Percentiles rank a stretch among this genome's conserved stretches.
Conservation (phyloP, 2,888 invertebrate genomes). For the Bursaphelenchus okinawaensis region DNA sequence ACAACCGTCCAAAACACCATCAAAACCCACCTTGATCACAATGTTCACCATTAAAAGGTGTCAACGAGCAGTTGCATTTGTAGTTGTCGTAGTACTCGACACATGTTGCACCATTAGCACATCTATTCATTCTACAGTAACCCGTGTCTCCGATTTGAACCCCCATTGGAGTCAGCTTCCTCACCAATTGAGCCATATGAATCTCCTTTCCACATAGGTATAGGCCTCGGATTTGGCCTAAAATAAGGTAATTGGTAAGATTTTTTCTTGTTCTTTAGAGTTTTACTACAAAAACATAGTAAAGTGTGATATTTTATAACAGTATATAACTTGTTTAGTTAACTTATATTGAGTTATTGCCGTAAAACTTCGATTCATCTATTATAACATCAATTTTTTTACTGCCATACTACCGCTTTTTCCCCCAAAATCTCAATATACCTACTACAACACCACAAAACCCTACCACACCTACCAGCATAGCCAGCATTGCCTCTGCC, state of each 20-base stretch:
- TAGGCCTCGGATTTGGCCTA: slow-evolving; percentile 40
- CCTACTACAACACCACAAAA: no score
- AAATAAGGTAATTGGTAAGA: no score
- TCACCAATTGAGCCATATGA: slow-evolving; percentile 33
- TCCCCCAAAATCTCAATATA: no score
- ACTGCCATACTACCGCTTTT: no score
- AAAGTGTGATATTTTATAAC: background rate
- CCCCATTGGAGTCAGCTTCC: slow-evolving; percentile 36
- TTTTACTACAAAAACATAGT: no score
- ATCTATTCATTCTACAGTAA: slow-evolving; percentile 40
- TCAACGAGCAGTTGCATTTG: slow-evolving; percentile 49
- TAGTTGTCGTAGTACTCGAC: slow-evolving; percentile 52
- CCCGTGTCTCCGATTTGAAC: slow-evolving; percentile 42
- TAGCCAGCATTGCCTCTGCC: slow-evolving; percentile 44
- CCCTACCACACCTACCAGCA: slow-evolving; percentile 45
- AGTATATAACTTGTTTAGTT: no score
- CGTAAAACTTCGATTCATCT: no score
- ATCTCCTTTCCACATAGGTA: slow-evolving; percentile 49
- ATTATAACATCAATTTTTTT: no score
- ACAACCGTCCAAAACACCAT: background rate
- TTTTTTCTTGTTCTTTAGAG: no score
- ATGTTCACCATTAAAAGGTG: slow-evolving; percentile 50
- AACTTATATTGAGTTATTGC: no score
- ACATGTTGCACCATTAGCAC: slow-evolving; percentile 47
- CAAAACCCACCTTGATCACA: slow-evolving; percentile 44